Evolutionary conservation across 1,140 invertebrate species (phyloP), one percentile per base, ranked within the genome.

Genomic region (Lordiphosa mommai): DNA sequence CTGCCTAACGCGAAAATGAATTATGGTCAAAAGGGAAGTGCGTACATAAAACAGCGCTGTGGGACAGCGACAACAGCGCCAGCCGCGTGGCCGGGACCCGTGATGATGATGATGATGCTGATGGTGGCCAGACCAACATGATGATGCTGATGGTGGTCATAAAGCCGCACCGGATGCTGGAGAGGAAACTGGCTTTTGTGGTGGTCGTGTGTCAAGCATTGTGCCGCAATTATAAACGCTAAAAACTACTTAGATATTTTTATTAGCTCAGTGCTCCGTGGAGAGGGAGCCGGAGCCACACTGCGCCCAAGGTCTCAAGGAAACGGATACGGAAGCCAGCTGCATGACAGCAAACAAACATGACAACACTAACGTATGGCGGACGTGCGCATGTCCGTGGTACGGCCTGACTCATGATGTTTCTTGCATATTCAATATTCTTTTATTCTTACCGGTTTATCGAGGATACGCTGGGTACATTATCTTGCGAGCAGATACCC

Each of bases 381-480:
- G 61, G 68, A 66, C 40, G 50, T 53, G 61, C 53, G 56, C 14
- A 60, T 44, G 57, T 72, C 55, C 53, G 41, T 44, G 33, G 16
- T 9, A n/a, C 4, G 23, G 41, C 20, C 16, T 49, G 32, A 16
- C 27, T 38, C 20, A 30, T 43, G 33, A 8, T 41, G 23, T 47
- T 8, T n/a, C 20, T 41, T 36, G 7, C 46, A 48, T 59, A 2
- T 47, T 0, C 9, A 6, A 2, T 59, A 2, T 47, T 0, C 9
- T 3, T 1, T 20, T 40, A 7, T 27, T 90, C 92, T 94, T 91
- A 99, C 97, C 98, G 96, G 91, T 99, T 99, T 80, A 99, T 99
- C 67, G 97, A 99, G 67, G 97, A 98, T 57, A 99, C 98, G 84
- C 96, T 98, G 86, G 98, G 98, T 65, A 99, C 98, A 90, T 99